phyloP scores from a whole-genome alignment of 2,888 invertebrate species.

The Zaprionus obscuricornis region DNA sequence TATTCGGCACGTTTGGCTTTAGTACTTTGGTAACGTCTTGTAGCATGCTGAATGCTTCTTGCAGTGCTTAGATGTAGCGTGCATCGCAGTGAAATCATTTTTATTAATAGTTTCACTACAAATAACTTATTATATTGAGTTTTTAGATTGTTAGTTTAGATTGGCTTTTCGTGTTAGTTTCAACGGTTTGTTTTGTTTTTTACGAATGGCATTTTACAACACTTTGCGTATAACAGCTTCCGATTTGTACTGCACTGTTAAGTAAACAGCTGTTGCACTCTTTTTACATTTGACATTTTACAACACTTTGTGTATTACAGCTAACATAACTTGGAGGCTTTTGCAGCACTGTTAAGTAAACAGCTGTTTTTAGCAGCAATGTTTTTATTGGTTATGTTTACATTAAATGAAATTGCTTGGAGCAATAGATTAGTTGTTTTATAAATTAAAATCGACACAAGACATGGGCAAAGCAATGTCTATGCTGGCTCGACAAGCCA shows the following conservation, averaged over 20 bases:
- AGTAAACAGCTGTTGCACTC: constrained; percentile 15
- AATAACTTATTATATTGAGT: neutral
- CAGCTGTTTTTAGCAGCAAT: constrained; percentile 44
- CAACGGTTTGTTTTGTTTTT: constrained; percentile 44
- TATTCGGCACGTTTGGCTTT: constrained; percentile 43
- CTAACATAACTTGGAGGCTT: neutral
- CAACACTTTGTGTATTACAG: constrained; percentile 11
- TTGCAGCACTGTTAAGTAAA: neutral
- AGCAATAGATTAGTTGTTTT: too few species aligned
- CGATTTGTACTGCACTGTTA: too few species aligned
- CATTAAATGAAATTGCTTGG: constrained; percentile 28
- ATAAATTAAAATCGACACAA: constrained; percentile 29
- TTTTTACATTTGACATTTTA: neutral
- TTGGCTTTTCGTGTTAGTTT: constrained; percentile 2
- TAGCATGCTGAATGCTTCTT: constrained; percentile 2
- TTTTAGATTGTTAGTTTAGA: constrained; percentile 9
- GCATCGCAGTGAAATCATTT: constrained; percentile 50
- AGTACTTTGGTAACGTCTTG: constrained; percentile 35
- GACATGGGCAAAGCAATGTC: constrained; percentile 88
- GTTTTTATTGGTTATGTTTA: constrained; percentile 65
- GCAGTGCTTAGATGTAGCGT: constrained; percentile 27
- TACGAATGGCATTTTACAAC: constrained; percentile 1
- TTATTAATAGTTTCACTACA: too few species aligned
- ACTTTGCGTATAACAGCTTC: constrained; percentile 2
- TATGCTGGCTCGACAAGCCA: constrained; percentile 85